Evolutionary conservation across 53 echinoderm and acorn worm genomes (phyloP).

Genomic region (Zoroaster sp.): DNA sequence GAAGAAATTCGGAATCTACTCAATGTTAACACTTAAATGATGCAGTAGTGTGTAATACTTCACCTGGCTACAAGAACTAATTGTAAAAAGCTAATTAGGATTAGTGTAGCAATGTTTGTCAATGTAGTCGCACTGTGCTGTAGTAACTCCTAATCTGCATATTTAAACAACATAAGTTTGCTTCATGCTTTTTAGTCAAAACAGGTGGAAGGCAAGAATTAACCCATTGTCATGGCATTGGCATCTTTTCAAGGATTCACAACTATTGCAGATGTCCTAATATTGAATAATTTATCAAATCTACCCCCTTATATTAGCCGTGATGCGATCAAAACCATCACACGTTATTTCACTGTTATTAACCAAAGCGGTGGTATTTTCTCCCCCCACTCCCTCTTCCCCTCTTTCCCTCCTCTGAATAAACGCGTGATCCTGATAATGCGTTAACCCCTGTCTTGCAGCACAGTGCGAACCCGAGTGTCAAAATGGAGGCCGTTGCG

Average conservation of each 20-base stretch:
- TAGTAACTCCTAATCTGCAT: no score
- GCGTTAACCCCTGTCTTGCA: conserved; percentile 62
- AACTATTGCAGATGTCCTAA: no score
- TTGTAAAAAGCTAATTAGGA: background rate
- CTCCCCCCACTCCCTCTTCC: background rate
- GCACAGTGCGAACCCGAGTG: conserved; percentile 71
- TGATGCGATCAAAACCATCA: background rate
- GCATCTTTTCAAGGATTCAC: background rate
- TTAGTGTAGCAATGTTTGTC: background rate
- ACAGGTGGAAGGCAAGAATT: conserved; percentile 28
- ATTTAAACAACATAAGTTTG: no score
- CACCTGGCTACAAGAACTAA: background rate
- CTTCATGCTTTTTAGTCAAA: background rate
- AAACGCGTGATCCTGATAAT: conserved; percentile 26
- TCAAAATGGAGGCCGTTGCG: conserved; percentile 73
- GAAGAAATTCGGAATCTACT: no score
- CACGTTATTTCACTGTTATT: background rate
- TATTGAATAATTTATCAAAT: background rate
- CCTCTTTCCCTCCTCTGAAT: background rate
- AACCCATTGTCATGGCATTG: conserved; percentile 1
- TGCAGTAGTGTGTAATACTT: no score
- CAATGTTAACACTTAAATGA: no score
- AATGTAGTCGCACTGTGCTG: no score
- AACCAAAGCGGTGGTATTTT: background rate
- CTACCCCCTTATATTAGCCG: background rate